Percentiles rank a stretch among this genome's conserved stretches.
Evolutionary conservation across 2,797 vertebrate species (phyloP).

Genomic region (Rhodeus uyekii): DNA sequence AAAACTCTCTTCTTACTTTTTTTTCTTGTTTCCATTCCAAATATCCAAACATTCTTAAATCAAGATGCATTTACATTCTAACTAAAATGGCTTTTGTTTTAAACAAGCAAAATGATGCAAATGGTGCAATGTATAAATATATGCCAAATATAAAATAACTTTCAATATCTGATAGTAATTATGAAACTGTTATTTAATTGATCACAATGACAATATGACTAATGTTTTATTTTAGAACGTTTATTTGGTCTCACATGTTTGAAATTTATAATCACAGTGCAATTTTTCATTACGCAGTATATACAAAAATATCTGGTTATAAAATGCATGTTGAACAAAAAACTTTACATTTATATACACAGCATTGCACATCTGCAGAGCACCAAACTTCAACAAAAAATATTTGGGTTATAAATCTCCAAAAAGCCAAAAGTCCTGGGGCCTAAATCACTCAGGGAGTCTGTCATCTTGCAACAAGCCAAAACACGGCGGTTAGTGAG

Average conservation of each 20-base stretch:
- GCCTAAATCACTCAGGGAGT: conserved; percentile 2
- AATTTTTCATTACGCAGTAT: conserved; percentile 47
- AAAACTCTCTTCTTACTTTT: no score
- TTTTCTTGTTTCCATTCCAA: no score
- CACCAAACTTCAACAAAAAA: background rate
- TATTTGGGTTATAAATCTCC: background rate
- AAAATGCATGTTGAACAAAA: conserved; percentile 61
- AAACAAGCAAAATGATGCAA: no score
- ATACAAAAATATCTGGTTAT: conserved; percentile 60
- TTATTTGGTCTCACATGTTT: conserved; percentile 16
- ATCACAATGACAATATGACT: background rate
- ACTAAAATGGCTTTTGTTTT: no score
- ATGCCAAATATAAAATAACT: no score
- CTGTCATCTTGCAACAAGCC: conserved; percentile 72
- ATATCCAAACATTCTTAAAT: no score
- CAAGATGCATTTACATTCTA: no score
- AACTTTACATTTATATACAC: conserved; percentile 56
- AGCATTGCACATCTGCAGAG: conserved; percentile 26
- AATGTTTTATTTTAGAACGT: background rate
- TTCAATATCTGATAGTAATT: background rate
- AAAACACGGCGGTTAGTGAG: conserved; percentile 61
- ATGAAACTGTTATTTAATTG: background rate
- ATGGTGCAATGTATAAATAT: no score
- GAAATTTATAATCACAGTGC: conserved; percentile 6
- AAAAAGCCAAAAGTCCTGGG: conserved; percentile 22